Evolutionary conservation across 2,113 vertebrate species (phyloP).

Genomic region (Mastomys natalensis): DNA sequence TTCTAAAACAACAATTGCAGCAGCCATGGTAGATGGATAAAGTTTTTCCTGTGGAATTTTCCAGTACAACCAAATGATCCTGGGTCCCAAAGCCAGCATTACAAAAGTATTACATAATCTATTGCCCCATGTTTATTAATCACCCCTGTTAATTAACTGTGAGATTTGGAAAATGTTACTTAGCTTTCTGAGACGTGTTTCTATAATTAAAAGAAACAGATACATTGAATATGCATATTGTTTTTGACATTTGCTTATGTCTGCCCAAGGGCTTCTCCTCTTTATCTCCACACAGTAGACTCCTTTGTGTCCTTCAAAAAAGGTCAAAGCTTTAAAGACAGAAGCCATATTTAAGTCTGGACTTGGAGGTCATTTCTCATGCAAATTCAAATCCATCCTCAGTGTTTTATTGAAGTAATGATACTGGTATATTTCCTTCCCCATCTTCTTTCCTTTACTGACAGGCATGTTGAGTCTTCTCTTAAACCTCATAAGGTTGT

Average conservation of each 20-base stretch:
- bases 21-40: background rate
- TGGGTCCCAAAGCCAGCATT: background rate
- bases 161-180: background rate
- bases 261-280: background rate
- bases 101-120: background rate
- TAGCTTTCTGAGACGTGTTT: conserved; percentile 31
- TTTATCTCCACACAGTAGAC: background rate
- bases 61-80: conserved; percentile 13
- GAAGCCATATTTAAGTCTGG: background rate
- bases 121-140: background rate
- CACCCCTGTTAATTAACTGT: conserved; percentile 2
- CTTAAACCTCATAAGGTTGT: background rate
- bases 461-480: background rate
- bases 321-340: background rate
- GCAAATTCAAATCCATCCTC: background rate
- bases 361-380: background rate
- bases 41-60: conserved; percentile 68
- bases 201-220: conserved; percentile 26
- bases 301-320: conserved; percentile 39
- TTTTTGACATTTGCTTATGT: background rate
- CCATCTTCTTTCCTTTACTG: background rate
- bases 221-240: background rate
- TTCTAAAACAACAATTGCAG: background rate
- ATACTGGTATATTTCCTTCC: background rate
- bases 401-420: background rate